These are phyloP conservation scores for Anhinga anhinga DNA, from an alignment of 2,113 vertebrate genomes.

Conservation along the genomic window DNA sequence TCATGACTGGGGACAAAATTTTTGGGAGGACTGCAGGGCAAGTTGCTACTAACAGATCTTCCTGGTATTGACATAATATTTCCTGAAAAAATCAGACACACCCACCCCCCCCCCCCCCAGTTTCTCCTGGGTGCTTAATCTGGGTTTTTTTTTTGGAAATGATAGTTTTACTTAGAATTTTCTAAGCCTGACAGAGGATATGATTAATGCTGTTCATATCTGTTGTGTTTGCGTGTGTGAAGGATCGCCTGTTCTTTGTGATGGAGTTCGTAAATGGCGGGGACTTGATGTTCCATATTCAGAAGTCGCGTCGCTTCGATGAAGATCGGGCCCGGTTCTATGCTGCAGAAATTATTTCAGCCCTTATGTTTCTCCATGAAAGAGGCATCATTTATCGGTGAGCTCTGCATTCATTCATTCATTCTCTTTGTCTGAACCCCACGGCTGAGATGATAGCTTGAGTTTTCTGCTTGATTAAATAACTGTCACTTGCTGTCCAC, in stretches of 20 bases:
- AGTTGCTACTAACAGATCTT: not conserved
- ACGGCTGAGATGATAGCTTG: not conserved
- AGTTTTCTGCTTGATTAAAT: not conserved
- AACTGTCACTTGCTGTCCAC: not conserved
- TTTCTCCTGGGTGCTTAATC: not conserved
- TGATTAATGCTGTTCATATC: not conserved
- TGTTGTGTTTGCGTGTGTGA: slow-evolving; percentile 35
- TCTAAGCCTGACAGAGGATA: not conserved
- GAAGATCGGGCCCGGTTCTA: slow-evolving; percentile 92
- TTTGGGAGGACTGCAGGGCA: not conserved
- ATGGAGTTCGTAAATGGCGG: slow-evolving; percentile 99
- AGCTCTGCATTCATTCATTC: slow-evolving; percentile 21
- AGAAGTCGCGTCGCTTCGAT: slow-evolving; percentile 96
- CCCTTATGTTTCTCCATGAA: slow-evolving; percentile 93
- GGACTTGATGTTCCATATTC: slow-evolving; percentile 98
- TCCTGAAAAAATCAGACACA: not conserved
- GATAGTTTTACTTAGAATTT: not conserved
- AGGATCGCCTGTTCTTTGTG: slow-evolving; percentile 98
- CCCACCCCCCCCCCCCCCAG: rapidly evolving
- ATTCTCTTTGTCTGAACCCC: not conserved
- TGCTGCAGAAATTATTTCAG: slow-evolving; percentile 94
- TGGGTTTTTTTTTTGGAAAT: not conserved
- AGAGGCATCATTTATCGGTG: slow-evolving; percentile 96
- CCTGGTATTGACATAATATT: not conserved
- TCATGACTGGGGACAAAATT: not conserved